Conservation (phyloP, 2,888 invertebrate species). For the Adelognathus sp. region DNA sequence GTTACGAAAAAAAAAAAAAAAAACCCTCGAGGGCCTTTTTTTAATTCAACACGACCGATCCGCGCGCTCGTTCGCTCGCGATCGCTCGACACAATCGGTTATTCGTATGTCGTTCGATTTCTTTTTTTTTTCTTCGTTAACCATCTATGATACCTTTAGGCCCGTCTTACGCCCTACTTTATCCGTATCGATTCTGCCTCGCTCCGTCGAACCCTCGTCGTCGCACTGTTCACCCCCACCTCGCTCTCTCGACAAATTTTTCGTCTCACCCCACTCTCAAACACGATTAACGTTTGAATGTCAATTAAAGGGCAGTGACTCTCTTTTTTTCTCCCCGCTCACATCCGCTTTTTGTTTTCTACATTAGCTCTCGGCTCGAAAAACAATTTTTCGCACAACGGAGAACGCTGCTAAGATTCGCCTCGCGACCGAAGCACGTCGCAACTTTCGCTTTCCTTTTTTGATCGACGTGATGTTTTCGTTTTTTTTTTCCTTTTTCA, state of each 20-base stretch:
- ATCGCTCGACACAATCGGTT: slow-evolving; percentile 35
- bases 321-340: slow-evolving; percentile 56
- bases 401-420: slow-evolving; percentile 26
- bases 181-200: slow-evolving; percentile 11
- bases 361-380: slow-evolving; percentile 24
- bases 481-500: slow-evolving; percentile 35
- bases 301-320: slow-evolving; percentile 64
- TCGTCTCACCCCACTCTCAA: slow-evolving; percentile 52
- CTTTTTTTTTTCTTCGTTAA: slow-evolving; percentile 56
- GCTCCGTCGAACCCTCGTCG: slow-evolving; percentile 10
- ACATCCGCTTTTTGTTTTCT: slow-evolving; percentile 44
- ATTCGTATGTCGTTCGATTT: slow-evolving; percentile 31
- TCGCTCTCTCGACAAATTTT: slow-evolving; percentile 42
- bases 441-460: slow-evolving; percentile 16
- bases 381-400: slow-evolving; percentile 31
- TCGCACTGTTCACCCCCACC: slow-evolving; percentile 29
- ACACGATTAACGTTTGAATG: slow-evolving; percentile 59
- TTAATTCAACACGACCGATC: slow-evolving; percentile 8
- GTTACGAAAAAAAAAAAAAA: slow-evolving; percentile 4
- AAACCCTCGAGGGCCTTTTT: background rate
- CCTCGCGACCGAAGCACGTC: background rate
- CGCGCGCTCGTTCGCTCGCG: slow-evolving; percentile 19
- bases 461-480: slow-evolving; percentile 30
- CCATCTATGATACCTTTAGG: slow-evolving; percentile 59
- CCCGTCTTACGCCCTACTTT: slow-evolving; percentile 57